Evolutionary conservation across 1,140 invertebrate genomes (phyloP).

Genomic region (Wiebesia pumilae): DNA sequence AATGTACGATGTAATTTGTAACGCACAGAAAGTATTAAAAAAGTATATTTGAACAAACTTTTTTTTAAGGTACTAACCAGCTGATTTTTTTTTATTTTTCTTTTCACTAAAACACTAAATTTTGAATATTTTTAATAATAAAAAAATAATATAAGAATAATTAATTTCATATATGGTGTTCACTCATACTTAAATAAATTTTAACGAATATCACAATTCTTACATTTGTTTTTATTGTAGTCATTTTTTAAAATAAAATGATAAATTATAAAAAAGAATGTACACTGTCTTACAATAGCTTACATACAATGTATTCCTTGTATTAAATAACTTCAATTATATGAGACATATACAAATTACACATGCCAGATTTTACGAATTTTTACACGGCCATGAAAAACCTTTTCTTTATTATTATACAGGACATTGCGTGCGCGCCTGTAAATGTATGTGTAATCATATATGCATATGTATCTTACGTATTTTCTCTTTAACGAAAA

Average conservation of each 20-base stretch:
- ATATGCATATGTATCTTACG: conserved; percentile 35
- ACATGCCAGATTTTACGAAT: conserved; percentile 33
- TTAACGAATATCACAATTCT: neutral
- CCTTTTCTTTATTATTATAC: conserved; percentile 39
- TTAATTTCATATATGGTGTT: too few relatives aligned
- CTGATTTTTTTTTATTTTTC: too few relatives aligned
- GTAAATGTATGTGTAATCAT: conserved; percentile 29
- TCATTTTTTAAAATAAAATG: conserved; percentile 46
- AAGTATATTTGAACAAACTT: too few relatives aligned
- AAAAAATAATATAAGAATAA: neutral
- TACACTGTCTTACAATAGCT: conserved; percentile 40
- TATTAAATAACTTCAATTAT: conserved; percentile 41
- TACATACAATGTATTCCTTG: conserved; percentile 38
- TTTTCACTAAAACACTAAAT: too few relatives aligned
- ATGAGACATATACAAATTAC: conserved; percentile 39
- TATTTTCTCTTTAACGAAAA: conserved; percentile 49
- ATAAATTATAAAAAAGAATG: conserved; percentile 49
- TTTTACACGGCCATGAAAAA: conserved; percentile 35
- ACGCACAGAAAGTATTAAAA: too few relatives aligned
- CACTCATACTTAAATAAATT: neutral
- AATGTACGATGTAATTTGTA: too few relatives aligned
- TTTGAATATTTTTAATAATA: neutral
- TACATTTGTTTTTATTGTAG: conserved; percentile 44
- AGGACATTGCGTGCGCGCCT: conserved; percentile 1
- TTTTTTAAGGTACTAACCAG: too few relatives aligned